phyloP scores from a whole-genome alignment of 2,797 vertebrate species.

The Coregonus suidteri region DNA sequence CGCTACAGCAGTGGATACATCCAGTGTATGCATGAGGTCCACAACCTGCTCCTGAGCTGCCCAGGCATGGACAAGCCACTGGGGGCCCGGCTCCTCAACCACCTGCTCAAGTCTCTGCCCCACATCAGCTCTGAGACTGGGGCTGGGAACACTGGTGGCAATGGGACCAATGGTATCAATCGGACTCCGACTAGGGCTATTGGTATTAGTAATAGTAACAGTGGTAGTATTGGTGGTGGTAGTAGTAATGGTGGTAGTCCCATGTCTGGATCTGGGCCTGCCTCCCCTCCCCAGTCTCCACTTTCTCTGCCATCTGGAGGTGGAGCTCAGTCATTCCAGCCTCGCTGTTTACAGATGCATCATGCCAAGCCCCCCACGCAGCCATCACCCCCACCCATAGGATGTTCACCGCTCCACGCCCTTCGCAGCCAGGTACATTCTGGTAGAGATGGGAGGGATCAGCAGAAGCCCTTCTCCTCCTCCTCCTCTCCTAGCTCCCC shows the following conservation, averaged over 20 bases:
- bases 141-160: not conserved
- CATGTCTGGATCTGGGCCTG: constrained; percentile 37
- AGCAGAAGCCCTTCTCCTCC: constrained; percentile 6
- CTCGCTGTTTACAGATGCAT: constrained; percentile 7
- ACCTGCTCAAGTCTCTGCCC: constrained; percentile 61
- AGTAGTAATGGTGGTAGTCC: constrained; percentile 19
- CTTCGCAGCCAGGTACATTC: not conserved
- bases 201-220: not conserved
- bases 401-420: constrained; percentile 35
- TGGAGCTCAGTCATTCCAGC: constrained; percentile 3
- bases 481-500: constrained; percentile 33
- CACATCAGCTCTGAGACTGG: constrained; percentile 44
- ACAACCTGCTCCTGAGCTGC: constrained; percentile 65
- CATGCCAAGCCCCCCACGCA: constrained; percentile 29
- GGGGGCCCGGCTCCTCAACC: constrained; percentile 64
- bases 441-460: constrained; percentile 24
- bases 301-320: constrained; percentile 11
- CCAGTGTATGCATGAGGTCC: constrained; percentile 69
- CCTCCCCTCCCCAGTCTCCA: constrained; percentile 34
- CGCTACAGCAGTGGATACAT: constrained; percentile 67
- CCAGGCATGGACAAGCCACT: constrained; percentile 64
- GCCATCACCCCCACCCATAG: constrained; percentile 25
- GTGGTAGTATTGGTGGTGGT: not conserved
- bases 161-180: not conserved
- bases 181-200: not conserved